Evolutionary conservation across 2,888 invertebrate species (phyloP).

Genomic region (Ophion costatus): DNA sequence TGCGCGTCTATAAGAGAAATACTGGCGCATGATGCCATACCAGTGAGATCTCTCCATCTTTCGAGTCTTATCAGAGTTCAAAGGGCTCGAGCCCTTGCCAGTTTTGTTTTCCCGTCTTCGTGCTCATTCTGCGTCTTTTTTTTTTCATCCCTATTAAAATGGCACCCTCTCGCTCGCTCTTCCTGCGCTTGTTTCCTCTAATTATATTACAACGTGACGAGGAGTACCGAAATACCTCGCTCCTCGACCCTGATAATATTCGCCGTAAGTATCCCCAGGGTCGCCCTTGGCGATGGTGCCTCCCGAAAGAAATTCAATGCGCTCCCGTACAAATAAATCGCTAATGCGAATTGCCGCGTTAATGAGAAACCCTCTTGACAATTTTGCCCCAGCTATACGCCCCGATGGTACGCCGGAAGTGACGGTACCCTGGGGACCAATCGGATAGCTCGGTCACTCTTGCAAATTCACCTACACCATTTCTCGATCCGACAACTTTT

Average conservation of each 20-base stretch:
- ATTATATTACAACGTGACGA: constrained; percentile 53
- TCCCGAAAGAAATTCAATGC: constrained; percentile 23
- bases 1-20: constrained; percentile 73
- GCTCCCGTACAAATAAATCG: constrained; percentile 16
- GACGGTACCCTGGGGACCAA: too few species aligned
- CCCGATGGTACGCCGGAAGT: too few species aligned
- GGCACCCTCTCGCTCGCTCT: constrained; percentile 39
- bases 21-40: constrained; percentile 56
- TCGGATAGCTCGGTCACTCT: too few species aligned
- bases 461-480: too few species aligned
- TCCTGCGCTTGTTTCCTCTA: constrained; percentile 49
- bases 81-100: constrained; percentile 64
- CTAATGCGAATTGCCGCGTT: constrained; percentile 14
- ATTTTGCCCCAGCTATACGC: too few species aligned
- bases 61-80: constrained; percentile 63
- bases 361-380: constrained; percentile 28
- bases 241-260: constrained; percentile 27
- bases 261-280: constrained; percentile 17
- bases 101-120: constrained; percentile 71
- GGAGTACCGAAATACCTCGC: constrained; percentile 9
- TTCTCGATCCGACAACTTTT: too few species aligned
- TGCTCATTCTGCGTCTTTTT: constrained; percentile 12
- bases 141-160: constrained; percentile 49
- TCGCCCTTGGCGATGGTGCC: constrained; percentile 14
- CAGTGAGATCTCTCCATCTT: constrained; percentile 52